Evolutionary conservation across 2,797 vertebrate species (phyloP), one percentile per base, ranked within the genome.

Genomic region (Hipposideros larvatus): DNA sequence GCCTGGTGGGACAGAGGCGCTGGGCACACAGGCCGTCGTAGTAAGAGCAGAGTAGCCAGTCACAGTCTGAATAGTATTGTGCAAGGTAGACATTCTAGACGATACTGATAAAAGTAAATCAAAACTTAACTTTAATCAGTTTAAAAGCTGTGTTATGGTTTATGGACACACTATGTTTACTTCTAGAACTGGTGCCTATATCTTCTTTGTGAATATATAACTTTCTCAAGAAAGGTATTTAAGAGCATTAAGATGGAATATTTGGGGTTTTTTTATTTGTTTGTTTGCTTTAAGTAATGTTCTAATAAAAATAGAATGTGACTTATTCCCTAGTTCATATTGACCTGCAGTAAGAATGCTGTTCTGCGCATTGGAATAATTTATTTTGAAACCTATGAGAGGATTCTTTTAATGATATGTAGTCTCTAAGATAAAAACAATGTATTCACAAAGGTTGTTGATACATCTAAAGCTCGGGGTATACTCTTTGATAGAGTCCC

Each of bases 201-300:
- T 68, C 65, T 53, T 78, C 57, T 92, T 77, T 78, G 68, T 96
- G 66, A 95, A 80, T 73, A 4, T 59, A 0, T 51, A 34, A 71
- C 51, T 91, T 94, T 94, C 82, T 94, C 55, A 80, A 92, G 89
- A 92, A 87, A 85, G 55, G 11, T 65, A 28, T 77, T 92, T 57
- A 63, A 87, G 68, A 91, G 15, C 53, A 65, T 79, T 80, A 28
- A 43, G 75, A 89, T 73, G 86, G 79, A 93, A 5, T 66, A 84
- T 68, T 79, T 79, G 55, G 31, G 11, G 9, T 75, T 51, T 90
- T 85, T 57, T 1, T 26, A 2, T 90, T 86, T 59, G 2, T 28
- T 19, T 84, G 46, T 90, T 89, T 37, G 37, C 37, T 65, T 2
- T 21, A 66, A 53, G 65, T 92, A 78, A 79, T 75, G 22, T 55